Base-by-base conservation (phyloP, 2,888 invertebrate genomes). In the Heliothis peltigera region DNA sequence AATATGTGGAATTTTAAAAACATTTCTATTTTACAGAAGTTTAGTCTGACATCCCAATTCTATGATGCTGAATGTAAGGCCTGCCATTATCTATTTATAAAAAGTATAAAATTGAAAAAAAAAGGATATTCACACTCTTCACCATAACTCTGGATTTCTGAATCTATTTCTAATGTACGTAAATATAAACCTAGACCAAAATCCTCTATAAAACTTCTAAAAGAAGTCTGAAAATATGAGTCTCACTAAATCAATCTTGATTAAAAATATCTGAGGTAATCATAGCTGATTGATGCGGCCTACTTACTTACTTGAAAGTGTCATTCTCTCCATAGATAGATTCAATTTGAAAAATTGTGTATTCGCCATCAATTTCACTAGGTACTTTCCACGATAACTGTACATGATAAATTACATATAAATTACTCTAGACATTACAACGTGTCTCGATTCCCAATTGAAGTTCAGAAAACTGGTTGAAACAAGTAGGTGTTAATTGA, bases 401-500 rank as follows among this genome's bases (percentile, higher is more conserved):
- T 80, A 68, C 66, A 73, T 67, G 61, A 68, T 75, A 73, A 75
- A 79, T 77, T 75, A 80, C 67, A 64, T 60, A 77, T 75, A 78
- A 79, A 72, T 80, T 72, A 75, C 64, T 54, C 58, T 48, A 64
- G 61, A 64, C 69, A 61, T 60, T 70, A 48, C 61, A 57, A 60
- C 71, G 71, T 80, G 61, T 56, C 69, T 56, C 59, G 49, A 48
- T 67, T 64, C 64, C 25, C 67, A 78, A 80, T 79, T 79, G 71
- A 70, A 77, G 70, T 77, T 72, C 39, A 43, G 62, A 49, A 70
- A 67, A 77, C 76, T 68, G 64, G 77, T 74, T 35, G 62, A 64
- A 68, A 77, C 68, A 85, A 84, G 87, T 85, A 86, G 83, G 88
- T 89, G 89, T 88, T 86, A 89, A 88, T 87, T 86, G 84, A 89